phyloP scores from a whole-genome alignment of 2,888 invertebrate species.

The Ophraella communa region DNA sequence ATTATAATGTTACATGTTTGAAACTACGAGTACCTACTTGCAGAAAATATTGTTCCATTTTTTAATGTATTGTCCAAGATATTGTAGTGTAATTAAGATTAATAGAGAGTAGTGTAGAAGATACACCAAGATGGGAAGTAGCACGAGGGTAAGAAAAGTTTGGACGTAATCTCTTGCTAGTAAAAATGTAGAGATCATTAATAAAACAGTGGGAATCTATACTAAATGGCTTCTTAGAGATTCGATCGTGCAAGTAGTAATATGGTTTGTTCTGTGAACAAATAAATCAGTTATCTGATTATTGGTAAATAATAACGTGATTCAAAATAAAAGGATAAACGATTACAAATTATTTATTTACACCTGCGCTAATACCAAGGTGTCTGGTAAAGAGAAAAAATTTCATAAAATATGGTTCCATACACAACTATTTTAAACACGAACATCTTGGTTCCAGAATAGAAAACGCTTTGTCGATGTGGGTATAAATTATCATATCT shows the following conservation, averaged over 20 bases:
- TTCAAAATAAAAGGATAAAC: constrained; percentile 41
- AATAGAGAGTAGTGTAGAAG: neutral
- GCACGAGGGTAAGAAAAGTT: neutral
- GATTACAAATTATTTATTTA: constrained; percentile 46
- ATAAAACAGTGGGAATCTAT: constrained; percentile 57
- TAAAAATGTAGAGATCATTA: constrained; percentile 52
- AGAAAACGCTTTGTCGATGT: constrained; percentile 28
- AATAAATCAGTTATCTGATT: constrained; percentile 53
- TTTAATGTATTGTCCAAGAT: too few relatives aligned
- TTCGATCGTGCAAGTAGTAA: constrained; percentile 53
- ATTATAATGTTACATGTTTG: too few relatives aligned
- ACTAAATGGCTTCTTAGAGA: constrained; percentile 53
- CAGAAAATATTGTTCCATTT: too few relatives aligned
- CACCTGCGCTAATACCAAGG: constrained; percentile 42
- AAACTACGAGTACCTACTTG: too few relatives aligned
- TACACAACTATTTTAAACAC: constrained; percentile 35
- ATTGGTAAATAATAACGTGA: constrained; percentile 52
- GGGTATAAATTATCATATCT: constrained; percentile 32
- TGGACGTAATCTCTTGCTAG: neutral
- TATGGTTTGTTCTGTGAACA: constrained; percentile 47
- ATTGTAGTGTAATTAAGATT: neutral
- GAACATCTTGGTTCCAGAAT: constrained; percentile 34
- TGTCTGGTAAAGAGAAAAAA: constrained; percentile 31
- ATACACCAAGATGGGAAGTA: neutral
- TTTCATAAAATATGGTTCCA: constrained; percentile 31